Conservation (phyloP, 2,888 invertebrate species). For the Ormyrus thymus region DNA sequence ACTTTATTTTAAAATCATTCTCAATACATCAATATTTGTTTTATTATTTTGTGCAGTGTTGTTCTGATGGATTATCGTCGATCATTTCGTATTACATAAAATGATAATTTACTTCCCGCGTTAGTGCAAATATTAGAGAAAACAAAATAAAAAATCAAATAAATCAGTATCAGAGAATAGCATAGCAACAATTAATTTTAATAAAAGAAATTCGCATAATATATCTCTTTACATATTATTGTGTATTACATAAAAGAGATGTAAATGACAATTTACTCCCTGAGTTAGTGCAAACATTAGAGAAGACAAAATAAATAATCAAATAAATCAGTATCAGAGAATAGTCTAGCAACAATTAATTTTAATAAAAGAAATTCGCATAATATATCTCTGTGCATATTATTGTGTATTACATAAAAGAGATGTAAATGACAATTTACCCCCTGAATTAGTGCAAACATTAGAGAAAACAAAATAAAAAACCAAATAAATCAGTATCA, state of each 20-base stretch:
- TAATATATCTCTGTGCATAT: conserved; percentile 22
- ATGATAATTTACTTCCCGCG: not conserved
- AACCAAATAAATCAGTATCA: conserved; percentile 19
- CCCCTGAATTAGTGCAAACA: not conserved
- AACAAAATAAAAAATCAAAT: conserved; percentile 22
- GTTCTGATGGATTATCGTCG: not conserved
- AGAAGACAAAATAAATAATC: conserved; percentile 19
- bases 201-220: conserved; percentile 6
- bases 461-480: conserved; percentile 20
- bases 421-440: not conserved
- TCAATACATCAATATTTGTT: conserved; percentile 6
- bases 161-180: conserved; percentile 21
- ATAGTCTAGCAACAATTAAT: conserved; percentile 12
- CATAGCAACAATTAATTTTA: conserved; percentile 11
- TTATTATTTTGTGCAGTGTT: not conserved
- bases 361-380: not conserved
- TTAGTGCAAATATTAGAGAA: conserved; percentile 13
- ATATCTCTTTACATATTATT: conserved; percentile 24
- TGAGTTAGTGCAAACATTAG: conserved; percentile 9
- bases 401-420: conserved; percentile 33
- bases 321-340: conserved; percentile 19
- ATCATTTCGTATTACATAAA: no score
- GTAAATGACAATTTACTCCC: not conserved
- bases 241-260: conserved; percentile 27
- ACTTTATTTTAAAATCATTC: not conserved